These are phyloP conservation scores for Leptoteleia sp. DNA, from an alignment of 1,140 invertebrate species.

Conservation along the genomic window DNA sequence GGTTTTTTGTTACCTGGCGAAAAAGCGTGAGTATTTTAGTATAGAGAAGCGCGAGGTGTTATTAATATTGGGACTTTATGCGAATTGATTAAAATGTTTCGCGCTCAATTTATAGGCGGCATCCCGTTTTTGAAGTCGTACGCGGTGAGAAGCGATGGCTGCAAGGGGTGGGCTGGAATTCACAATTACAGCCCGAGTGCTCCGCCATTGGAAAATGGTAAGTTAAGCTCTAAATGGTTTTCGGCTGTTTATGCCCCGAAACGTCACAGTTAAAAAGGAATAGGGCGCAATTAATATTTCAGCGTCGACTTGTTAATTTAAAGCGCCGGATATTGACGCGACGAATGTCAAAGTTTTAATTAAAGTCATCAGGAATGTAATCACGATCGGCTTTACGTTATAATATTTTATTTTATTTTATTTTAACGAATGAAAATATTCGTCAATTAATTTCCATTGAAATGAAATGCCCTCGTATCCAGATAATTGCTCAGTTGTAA, in stretches of 20 bases:
- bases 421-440: no score
- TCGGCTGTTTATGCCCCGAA: slow-evolving; percentile 37
- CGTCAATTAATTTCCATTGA: no score
- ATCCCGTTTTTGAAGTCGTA: slow-evolving; percentile 51
- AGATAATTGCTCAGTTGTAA: no score
- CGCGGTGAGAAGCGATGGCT: slow-evolving; percentile 33
- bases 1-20: slow-evolving; percentile 35
- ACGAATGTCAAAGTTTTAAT: slow-evolving; percentile 60
- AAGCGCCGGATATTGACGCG: slow-evolving; percentile 42
- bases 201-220: slow-evolving; percentile 68
- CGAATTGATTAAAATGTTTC: slow-evolving; percentile 44
- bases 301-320: slow-evolving; percentile 45
- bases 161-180: slow-evolving; percentile 46
- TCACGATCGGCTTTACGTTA: slow-evolving; percentile 8
- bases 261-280: slow-evolving; percentile 57
- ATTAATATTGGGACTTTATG: slow-evolving; percentile 10
- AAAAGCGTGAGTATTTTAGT: slow-evolving; percentile 56
- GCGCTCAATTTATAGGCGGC: slow-evolving; percentile 51
- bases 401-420: no score
- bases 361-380: slow-evolving; percentile 44
- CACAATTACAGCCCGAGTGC: slow-evolving; percentile 66
- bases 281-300: slow-evolving; percentile 57
- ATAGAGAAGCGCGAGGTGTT: not conserved
- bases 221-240: slow-evolving; percentile 60
- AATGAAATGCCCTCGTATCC: no score